phyloP scores from a whole-genome alignment of 2,113 vertebrate species.

The Ammodytes marinus region DNA sequence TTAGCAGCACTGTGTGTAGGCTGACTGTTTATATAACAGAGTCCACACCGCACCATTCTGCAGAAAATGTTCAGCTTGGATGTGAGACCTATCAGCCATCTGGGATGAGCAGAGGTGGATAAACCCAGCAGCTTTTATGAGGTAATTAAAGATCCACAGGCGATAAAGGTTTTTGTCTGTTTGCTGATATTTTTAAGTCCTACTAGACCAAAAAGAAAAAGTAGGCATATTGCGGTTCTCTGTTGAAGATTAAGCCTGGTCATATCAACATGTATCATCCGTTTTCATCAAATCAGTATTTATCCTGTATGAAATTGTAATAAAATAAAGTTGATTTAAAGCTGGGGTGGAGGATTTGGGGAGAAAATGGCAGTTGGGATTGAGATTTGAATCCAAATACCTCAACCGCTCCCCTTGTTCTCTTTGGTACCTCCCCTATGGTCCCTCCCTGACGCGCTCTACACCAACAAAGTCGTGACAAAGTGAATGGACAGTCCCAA shows the following conservation, averaged over 20 bases:
- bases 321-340: background rate
- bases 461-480: too few species aligned
- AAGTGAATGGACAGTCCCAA: too few species aligned
- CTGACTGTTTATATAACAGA: slow-evolving; percentile 60
- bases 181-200: background rate
- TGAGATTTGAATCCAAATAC: too few species aligned
- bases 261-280: too few species aligned
- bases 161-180: background rate
- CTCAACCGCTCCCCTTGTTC: too few species aligned
- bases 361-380: too few species aligned
- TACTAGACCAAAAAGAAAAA: background rate
- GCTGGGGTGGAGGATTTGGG: too few species aligned
- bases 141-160: background rate
- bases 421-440: too few species aligned
- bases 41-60: slow-evolving; percentile 14
- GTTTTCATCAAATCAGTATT: background rate
- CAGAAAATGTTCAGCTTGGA: background rate
- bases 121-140: background rate
- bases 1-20: slow-evolving; percentile 48
- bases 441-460: too few species aligned
- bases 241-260: background rate
- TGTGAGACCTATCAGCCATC: slow-evolving; percentile 4
- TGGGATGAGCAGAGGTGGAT: slow-evolving; percentile 5
- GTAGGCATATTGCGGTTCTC: background rate
- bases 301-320: background rate